Evolutionary conservation across 2,797 vertebrate species (phyloP), one percentile per base, ranked within the genome.

Genomic region (Aulostomus chinensis): DNA sequence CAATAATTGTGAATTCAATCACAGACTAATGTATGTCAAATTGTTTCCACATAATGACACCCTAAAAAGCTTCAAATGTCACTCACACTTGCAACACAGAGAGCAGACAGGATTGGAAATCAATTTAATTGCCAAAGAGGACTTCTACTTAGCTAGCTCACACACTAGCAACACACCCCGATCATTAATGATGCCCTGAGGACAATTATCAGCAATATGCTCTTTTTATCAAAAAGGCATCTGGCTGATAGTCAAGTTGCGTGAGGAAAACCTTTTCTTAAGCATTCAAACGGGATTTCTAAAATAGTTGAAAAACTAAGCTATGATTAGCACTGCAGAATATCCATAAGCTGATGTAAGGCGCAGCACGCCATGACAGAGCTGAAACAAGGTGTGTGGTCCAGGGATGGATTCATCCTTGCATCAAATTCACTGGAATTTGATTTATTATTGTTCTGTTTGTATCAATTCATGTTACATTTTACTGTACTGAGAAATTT

Each of bases 201-300:
- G 10, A 35, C 21, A 28, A n/a, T 5, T 18, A 13, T 41, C 2
- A 17, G 15, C 12, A 32, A 7, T 28, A 17, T 42, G 14, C 22
- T 37, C 16, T n/a, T 45, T 46, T 22, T 26, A 13, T 2, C 6
- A 11, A 28, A 35, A 45, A 25, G 22, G 11, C 17, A 64, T 34
- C 21, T 11, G 32, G 41, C n/a, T 34, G 28, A 60, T 59, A 53
- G 42, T 59, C 15, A 31, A 34, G 34, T 18, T 17, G 20, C 25
- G 8, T 2, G 18, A 26, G 32, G 36, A 35, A 46, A 65, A 46
- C 30, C 63, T 22, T 29, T 45, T 11, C 38, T n/a, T 9, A n/a
- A 13, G 31, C 24, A 35, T 55, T 41, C 25, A 47, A 35, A 43
- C 15, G 46, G 15, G 41, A 21, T 21, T n/a, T n/a, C n/a, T n/a